Percentiles rank a stretch among this genome's conserved stretches.
Evolutionary conservation across 2,113 vertebrate genomes (phyloP).

Genomic region (Macquaria australasica): DNA sequence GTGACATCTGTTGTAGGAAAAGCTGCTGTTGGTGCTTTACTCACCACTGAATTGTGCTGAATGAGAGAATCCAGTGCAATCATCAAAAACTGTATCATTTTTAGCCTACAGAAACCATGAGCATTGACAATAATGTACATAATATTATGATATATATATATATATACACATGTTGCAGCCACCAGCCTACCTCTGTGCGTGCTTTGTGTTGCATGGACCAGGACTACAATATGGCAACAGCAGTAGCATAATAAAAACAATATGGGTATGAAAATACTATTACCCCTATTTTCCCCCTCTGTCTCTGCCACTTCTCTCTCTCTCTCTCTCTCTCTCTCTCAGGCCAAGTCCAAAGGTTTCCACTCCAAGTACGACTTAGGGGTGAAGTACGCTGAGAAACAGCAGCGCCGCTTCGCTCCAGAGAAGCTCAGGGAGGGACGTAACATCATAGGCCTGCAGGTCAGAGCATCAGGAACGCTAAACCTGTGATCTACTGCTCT

Average conservation of each 20-base stretch:
- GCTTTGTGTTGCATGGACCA: not conserved
- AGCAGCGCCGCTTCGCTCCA: constrained; percentile 89
- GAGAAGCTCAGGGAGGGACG: constrained; percentile 92
- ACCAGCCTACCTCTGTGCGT: not conserved
- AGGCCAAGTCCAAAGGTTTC: constrained; percentile 95
- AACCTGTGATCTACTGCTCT: not conserved
- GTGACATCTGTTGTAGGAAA: too few species aligned
- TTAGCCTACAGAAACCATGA: not conserved
- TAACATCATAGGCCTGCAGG: constrained; percentile 95
- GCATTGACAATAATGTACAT: not conserved
- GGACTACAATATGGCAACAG: not conserved
- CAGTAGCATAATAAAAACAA: constrained; percentile 31
- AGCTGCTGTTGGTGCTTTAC: not conserved
- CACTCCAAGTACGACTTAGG: constrained; percentile 89
- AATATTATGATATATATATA: not conserved
- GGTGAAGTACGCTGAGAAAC: constrained; percentile 93
- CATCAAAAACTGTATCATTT: not conserved
- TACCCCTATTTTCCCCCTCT: constrained; percentile 28
- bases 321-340: not conserved
- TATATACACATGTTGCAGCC: not conserved
- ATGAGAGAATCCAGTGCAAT: not conserved
- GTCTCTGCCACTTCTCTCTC: not conserved
- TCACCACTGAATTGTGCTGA: not conserved
- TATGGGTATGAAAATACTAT: not conserved
- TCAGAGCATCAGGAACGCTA: constrained; percentile 56